Evolutionary conservation across 2,888 invertebrate species (phyloP).

Genomic region (Caenorhabditis sp.): DNA sequence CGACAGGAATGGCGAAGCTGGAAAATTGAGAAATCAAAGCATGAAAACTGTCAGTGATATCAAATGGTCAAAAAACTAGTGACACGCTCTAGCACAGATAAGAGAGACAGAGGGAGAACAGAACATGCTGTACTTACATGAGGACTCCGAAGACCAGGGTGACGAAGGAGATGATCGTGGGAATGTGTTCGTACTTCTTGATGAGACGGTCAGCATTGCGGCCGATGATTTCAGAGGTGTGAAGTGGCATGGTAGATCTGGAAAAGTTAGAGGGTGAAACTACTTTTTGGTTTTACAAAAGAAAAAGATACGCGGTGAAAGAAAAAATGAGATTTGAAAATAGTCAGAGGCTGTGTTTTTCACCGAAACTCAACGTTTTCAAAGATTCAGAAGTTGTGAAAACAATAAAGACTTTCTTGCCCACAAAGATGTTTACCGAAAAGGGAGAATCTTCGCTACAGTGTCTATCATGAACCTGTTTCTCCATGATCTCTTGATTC

Average conservation of each 20-base stretch:
- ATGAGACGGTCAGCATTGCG: constrained; percentile 56
- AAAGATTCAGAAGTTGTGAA: too few species aligned
- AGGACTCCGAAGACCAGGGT: constrained; percentile 30
- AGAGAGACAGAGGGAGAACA: neutral
- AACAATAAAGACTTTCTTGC: too few species aligned
- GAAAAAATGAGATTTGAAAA: neutral
- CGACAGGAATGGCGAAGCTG: constrained; percentile 30
- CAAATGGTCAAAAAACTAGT: constrained; percentile 23
- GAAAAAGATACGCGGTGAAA: neutral
- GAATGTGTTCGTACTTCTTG: constrained; percentile 54
- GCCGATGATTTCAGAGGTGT: constrained; percentile 38
- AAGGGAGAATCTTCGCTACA: neutral
- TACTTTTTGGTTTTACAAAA: neutral
- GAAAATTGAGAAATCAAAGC: neutral
- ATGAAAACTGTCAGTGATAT: neutral
- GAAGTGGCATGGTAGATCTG: constrained; percentile 26
- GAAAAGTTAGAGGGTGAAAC: neutral
- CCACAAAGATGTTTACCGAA: neutral
- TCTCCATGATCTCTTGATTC: too few species aligned
- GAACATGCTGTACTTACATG: constrained; percentile 42
- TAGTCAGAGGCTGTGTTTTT: too few species aligned
- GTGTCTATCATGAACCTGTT: too few species aligned
- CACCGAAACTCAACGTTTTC: too few species aligned
- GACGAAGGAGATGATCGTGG: constrained; percentile 37
- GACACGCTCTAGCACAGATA: neutral